These are phyloP conservation scores for Ameiurus melas DNA, from an alignment of 2,113 vertebrate species.

Conservation along the genomic window DNA sequence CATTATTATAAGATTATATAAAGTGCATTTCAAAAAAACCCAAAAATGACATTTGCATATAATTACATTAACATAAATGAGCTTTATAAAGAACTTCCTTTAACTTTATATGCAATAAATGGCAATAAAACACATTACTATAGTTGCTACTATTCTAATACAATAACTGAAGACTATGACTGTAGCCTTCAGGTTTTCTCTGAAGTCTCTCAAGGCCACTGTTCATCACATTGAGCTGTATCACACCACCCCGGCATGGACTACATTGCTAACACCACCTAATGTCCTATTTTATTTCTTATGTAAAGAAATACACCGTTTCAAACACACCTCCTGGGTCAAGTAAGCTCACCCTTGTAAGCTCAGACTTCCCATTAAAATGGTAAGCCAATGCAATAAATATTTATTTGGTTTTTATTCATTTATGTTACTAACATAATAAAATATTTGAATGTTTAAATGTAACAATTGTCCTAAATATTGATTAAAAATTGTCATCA, in stretches of 20 bases:
- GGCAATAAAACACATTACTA: background rate
- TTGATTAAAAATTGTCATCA: background rate
- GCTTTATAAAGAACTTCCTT: background rate
- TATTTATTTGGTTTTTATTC: background rate
- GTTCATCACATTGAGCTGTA: background rate
- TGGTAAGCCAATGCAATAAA: background rate
- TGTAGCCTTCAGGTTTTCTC: background rate
- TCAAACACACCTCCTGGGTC: background rate
- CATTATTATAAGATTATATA: background rate
- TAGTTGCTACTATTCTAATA: background rate
- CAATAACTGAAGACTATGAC: background rate
- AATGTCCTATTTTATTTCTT: background rate
- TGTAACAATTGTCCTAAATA: background rate
- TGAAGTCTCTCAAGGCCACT: background rate
- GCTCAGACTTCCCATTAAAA: no score
- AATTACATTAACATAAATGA: background rate
- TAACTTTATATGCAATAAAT: background rate
- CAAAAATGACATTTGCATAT: background rate
- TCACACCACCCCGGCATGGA: background rate
- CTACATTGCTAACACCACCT: background rate
- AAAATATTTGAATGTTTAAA: background rate
- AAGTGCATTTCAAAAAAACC: background rate
- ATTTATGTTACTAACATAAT: background rate
- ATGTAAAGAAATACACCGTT: background rate
- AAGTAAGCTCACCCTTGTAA: background rate